Base-by-base conservation (phyloP, 23 tunicate species). In the Phallusia fumigata region DNA sequence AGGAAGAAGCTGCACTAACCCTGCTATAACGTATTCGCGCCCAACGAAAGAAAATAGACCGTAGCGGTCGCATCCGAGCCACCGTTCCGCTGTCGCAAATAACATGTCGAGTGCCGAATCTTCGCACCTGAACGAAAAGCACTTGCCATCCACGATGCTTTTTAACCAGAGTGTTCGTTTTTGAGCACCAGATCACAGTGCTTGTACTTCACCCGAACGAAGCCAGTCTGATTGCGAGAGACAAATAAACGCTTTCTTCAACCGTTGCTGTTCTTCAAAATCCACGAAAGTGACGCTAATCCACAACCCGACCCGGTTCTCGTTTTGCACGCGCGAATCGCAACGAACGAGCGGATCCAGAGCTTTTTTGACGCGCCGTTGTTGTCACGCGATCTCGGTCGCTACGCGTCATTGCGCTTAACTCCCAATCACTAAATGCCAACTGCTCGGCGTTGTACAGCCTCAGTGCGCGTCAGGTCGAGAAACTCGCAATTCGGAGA, bases 201-300 rank as follows among this genome's bases (percentile, higher is more conserved):
- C 47, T 40, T 40, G 47, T 10, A 58, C 69, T 16, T 21, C 69
- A 22, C 28, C 16, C 69, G 69, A 22, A 24, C 28, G 69, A 2
- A 21, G 69, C 69, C 69, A 58, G 13, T 24, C 28, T 58, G 69
- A 24, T 58, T 21, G 28, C 26, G 28, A 58, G 3, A 58, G 28
- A 58, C 69, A 22, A 58, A 24, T 40, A 13, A 24, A 58, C 69
- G 69, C 69, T 58, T 58, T 58, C 69, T 58, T 58, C 69, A 58
- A 58, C 69, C 69, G 69, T 58, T 58, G 69, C 69, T 58, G 69
- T 58, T 58, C 69, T 58, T 58, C 69, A 58, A 58, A 21, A 22
- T 58, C 28, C 28, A 58, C 69, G 28, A 22, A 58, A 22, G 69
- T 22, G 69, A 58, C 11, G 69, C 69, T 58, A 58, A 58, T 58